Conservation (phyloP, 2,113 vertebrate genomes). For the Dissostichus mawsoni region DNA sequence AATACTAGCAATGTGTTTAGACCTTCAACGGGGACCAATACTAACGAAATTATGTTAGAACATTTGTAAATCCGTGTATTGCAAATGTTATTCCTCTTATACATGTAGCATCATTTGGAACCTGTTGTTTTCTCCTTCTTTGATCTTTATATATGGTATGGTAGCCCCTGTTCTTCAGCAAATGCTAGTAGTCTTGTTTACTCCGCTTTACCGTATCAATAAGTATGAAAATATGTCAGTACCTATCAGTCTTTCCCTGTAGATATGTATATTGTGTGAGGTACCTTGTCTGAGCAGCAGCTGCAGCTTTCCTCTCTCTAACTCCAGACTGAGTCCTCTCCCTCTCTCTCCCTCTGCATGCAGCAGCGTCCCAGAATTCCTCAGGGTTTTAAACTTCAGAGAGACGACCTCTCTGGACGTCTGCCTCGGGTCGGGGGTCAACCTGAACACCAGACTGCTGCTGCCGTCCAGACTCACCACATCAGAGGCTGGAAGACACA, state of each 20-base stretch:
- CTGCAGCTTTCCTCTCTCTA: slow-evolving; percentile 64
- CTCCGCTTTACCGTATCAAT: background rate
- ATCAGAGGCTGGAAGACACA: slow-evolving; percentile 62
- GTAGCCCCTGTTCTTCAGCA: no score
- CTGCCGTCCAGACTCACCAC: slow-evolving; percentile 57
- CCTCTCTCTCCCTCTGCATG: slow-evolving; percentile 44
- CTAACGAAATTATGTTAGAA: no score
- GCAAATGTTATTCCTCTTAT: no score
- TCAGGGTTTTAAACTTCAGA: slow-evolving; percentile 74
- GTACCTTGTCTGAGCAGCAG: slow-evolving; percentile 60
- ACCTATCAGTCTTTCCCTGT: background rate
- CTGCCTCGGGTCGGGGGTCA: background rate
- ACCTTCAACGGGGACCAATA: no score
- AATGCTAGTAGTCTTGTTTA: background rate
- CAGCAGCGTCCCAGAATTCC: slow-evolving; percentile 69
- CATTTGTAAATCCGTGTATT: no score
- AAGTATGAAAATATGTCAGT: background rate
- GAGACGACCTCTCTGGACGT: slow-evolving; percentile 50
- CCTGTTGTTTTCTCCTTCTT: no score
- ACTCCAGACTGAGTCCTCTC: slow-evolving; percentile 63
- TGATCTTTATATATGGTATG: no score
- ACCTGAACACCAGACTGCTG: slow-evolving; percentile 57
- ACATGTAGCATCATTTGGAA: no score
- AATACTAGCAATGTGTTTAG: no score
- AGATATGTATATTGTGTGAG: background rate